Base-by-base conservation (phyloP, 2,888 invertebrate species). In the Saturnia pavonia region DNA sequence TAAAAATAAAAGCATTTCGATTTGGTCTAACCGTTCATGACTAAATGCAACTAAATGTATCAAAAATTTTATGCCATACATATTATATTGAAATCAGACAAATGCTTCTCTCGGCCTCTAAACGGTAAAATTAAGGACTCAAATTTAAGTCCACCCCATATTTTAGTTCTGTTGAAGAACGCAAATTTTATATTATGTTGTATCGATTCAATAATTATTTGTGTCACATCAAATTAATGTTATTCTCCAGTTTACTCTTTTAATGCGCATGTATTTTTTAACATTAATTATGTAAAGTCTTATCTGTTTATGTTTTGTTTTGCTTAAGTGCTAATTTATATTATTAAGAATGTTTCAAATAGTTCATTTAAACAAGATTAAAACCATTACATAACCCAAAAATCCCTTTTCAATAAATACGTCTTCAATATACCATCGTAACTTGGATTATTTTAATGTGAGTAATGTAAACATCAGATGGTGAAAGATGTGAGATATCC, bases 381-480 rank as follows among this genome's bases (percentile, higher is more conserved):
- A 34, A 34, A 34, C 3, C 34, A 34, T 34, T 34, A n/a, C n/a
- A n/a, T n/a, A n/a, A n/a, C n/a, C n/a, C n/a, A n/a, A n/a, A n/a
- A n/a, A n/a, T n/a, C n/a, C n/a, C n/a, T n/a, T n/a, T n/a, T n/a
- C n/a, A 34, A 34, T 6, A 34, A 34, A 34, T 34, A 48, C 16
- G 16, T 16, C 27, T 60, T 27, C 54, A 54, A 14, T 60, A 14
- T 60, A 60, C 25, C 11, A 16, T 60, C 12, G 1, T 27, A 14
- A 60, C 14, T 25, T 57, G 12, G 25, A 57, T 57, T 12, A 11
- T 60, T 60, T 25, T 27, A 27, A 14, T 60, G 9, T 27, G 27
- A 60, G 12, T 60, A 60, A 60, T 60, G n/a, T 60, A 60, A 60
- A 60, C 14, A 27, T 60, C 25, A 60, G 25, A 60, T 14, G 57